Evolutionary conservation across 2,888 invertebrate genomes (phyloP), one percentile per base, ranked within the genome.

Genomic region (Zygaena filipendulae): DNA sequence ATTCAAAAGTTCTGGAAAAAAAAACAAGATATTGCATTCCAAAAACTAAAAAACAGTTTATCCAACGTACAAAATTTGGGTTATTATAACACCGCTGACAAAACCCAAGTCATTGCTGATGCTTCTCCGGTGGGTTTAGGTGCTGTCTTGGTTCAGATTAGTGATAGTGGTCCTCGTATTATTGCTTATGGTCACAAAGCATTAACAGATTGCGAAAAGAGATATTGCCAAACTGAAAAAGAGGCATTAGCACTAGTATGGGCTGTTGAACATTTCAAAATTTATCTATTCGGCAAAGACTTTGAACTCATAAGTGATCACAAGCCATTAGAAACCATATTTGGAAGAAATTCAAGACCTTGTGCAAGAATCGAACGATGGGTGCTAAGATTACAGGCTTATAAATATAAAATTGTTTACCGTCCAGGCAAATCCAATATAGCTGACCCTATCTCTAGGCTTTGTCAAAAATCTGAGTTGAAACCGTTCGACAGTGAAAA

Each of bases 361-460:
- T 45, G 39, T 31, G 45, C 44, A 3, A 12, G 43, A 8, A 36
- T 42, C 3, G 42, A 47, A 19, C 27, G 44, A 1, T 47, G 44
- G 41, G 26, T 44, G 2, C 5, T 45, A 2, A 10, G 45, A 6
- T 21, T 47, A 9, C 45, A 48, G 27, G 8, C 42, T 0, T 45
- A 45, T 20, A 12, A 33, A 4, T 44, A 23, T 19, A 39, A 33
- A 3, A 10, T 45, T 0, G 22, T 30, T 4, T 41, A 42, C 10
- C 10, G 12, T 1, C 35, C 42, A 0, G 44, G 43, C 3, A 44
- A 44, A 22, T 25, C 10, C 1, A 45, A 45, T 10, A 45, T 43
- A 2, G 39, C 45, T 1, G 38, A 42, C 12, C 21, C 32, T 1
- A 25, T 42, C 5, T 38, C 39, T 5, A 21, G 40, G 20, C 5